A percentile compares a stretch with the other conserved stretches of the same genome.
These are phyloP conservation scores for Kryptolebias ocellatus DNA, from an alignment of 2,797 vertebrate genomes.

Conservation along the genomic window DNA sequence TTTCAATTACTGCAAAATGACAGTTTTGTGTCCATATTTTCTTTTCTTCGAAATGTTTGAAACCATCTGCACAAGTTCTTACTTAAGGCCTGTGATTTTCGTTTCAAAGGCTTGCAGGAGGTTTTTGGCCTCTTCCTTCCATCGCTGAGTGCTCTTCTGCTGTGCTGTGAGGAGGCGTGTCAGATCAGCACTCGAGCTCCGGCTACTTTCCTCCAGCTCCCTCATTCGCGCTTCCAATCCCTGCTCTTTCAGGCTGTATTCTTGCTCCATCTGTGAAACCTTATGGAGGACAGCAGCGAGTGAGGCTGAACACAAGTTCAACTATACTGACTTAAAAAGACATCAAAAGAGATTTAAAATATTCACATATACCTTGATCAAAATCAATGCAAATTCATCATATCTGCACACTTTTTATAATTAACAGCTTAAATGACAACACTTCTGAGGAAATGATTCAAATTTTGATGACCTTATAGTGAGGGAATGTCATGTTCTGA, in stretches of 20 bases:
- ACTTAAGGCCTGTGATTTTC: constrained; percentile 87
- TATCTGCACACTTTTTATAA: neutral
- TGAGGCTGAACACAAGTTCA: neutral
- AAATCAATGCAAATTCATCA: neutral
- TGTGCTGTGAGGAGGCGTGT: constrained; percentile 87
- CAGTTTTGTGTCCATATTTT: neutral
- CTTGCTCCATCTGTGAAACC: constrained; percentile 91
- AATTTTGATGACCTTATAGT: too few species aligned
- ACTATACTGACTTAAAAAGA: too few species aligned
- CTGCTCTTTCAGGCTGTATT: constrained; percentile 87
- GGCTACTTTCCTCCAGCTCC: constrained; percentile 90
- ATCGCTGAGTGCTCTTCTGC: constrained; percentile 87
- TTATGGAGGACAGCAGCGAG: constrained; percentile 47
- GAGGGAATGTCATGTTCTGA: too few species aligned
- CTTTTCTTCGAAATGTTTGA: neutral
- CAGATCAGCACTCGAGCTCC: constrained; percentile 83
- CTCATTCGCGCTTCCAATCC: constrained; percentile 84
- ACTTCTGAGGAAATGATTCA: too few species aligned
- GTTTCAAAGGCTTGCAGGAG: constrained; percentile 84
- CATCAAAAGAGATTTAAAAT: too few species aligned
- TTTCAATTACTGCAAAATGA: too few species aligned
- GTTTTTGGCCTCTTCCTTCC: constrained; percentile 90
- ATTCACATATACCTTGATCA: too few species aligned
- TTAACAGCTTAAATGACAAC: neutral
- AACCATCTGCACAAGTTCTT: constrained; percentile 58